phyloP scores from a whole-genome alignment of 1,140 invertebrate genomes.

The Pygmarrhopalites habei region DNA sequence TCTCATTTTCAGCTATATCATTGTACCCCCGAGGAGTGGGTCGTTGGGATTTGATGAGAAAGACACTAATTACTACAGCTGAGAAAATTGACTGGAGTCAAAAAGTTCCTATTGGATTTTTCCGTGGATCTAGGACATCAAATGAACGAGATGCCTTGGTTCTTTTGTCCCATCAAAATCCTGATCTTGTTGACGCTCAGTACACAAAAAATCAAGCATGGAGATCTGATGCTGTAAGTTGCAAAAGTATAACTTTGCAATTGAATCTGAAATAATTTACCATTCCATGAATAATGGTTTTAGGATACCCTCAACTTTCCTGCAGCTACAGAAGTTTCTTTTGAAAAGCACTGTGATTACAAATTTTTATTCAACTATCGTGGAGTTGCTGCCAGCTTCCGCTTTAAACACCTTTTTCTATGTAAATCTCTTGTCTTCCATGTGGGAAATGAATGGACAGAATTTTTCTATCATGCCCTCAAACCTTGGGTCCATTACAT shows the following conservation, averaged over 20 bases:
- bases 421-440: constrained; percentile 93
- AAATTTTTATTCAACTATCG: constrained; percentile 95
- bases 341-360: constrained; percentile 88
- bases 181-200: constrained; percentile 77
- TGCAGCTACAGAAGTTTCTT: constrained; percentile 76
- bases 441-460: constrained; percentile 87
- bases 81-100: constrained; percentile 65
- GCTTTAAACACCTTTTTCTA: constrained; percentile 92
- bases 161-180: constrained; percentile 67
- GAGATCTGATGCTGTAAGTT: constrained; percentile 75
- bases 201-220: constrained; percentile 99
- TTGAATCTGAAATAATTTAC: too few relatives aligned
- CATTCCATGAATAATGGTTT: too few relatives aligned
- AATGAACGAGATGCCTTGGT: constrained; percentile 83
- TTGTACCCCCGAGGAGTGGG: constrained; percentile 88
- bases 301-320: constrained; percentile 76
- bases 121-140: constrained; percentile 87
- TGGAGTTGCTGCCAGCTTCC: constrained; percentile 92
- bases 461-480: constrained; percentile 88
- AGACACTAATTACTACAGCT: constrained; percentile 59
- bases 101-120: constrained; percentile 73
- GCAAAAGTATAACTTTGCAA: too few relatives aligned
- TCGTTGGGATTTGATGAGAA: constrained; percentile 77
- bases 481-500: constrained; percentile 96
- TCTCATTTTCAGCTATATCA: too few relatives aligned